These are phyloP conservation scores for Thalassophryne amazonica DNA, from an alignment of 2,797 vertebrate genomes.

Conservation along the genomic window DNA sequence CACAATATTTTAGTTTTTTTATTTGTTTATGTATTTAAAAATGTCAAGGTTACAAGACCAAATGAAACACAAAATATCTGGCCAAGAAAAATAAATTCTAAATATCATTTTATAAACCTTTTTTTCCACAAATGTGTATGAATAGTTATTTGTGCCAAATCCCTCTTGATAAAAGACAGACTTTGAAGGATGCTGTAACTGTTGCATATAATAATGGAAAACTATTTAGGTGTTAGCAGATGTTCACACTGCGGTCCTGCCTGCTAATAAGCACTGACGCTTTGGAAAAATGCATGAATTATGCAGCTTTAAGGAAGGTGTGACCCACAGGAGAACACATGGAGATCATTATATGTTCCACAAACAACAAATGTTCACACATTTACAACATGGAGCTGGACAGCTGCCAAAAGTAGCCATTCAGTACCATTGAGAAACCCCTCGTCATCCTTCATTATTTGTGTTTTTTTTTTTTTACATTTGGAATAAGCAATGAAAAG, in stretches of 20 bases:
- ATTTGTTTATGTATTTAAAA: no score
- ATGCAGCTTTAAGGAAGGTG: conserved; percentile 33
- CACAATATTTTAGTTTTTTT: no score
- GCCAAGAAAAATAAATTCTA: no score
- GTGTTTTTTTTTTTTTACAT: conserved; percentile 8
- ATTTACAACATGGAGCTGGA: conserved; percentile 35
- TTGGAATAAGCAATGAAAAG: background rate
- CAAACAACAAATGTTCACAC: conserved; percentile 51
- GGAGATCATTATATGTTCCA: conserved; percentile 41
- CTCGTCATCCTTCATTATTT: conserved; percentile 40
- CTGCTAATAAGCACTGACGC: conserved; percentile 10
- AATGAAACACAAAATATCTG: no score
- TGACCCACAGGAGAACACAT: conserved; percentile 45
- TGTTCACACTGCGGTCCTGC: conserved; percentile 51
- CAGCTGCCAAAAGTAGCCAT: conserved; percentile 10
- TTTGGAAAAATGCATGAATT: conserved; percentile 37
- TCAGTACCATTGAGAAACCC: conserved; percentile 35
- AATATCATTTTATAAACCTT: no score
- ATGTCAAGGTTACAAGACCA: no score
- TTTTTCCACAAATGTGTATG: no score
- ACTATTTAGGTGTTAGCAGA: conserved; percentile 33
- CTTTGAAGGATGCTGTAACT: background rate
- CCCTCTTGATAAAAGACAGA: background rate
- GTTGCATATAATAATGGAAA: background rate
- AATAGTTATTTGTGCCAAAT: background rate